Conservation (phyloP, 2,113 vertebrate species). For the Actenoides lindsayi region DNA sequence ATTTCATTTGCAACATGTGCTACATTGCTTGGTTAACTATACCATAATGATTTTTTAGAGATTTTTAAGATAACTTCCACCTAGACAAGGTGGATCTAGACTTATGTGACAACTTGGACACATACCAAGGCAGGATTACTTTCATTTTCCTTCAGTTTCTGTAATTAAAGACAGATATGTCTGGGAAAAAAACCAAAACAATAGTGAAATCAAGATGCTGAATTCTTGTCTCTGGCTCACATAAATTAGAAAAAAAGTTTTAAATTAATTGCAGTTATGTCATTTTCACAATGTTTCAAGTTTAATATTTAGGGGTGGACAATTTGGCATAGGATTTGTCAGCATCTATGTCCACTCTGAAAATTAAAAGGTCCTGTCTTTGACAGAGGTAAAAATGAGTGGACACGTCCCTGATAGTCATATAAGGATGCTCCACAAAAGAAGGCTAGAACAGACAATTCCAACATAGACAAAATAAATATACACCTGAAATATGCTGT, state of each 20-base stretch:
- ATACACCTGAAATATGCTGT: background rate
- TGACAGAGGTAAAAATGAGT: background rate
- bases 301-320: background rate
- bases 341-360: background rate
- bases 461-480: background rate
- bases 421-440: background rate
- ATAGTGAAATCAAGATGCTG: background rate
- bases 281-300: background rate
- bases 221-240: background rate
- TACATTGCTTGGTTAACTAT: background rate
- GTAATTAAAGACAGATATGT: background rate
- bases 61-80: background rate
- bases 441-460: background rate
- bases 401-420: background rate
- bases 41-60: background rate
- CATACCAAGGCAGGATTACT: background rate
- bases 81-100: background rate
- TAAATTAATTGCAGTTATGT: background rate
- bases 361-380: background rate
- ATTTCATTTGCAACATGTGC: background rate
- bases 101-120: background rate
- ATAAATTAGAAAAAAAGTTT: background rate
- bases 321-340: background rate
- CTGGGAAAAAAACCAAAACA: background rate
- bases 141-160: background rate